These are phyloP conservation scores for Glandiceps talaboti DNA, from an alignment of 53 echinoderm and acorn worm genomes.

Conservation along the genomic window DNA sequence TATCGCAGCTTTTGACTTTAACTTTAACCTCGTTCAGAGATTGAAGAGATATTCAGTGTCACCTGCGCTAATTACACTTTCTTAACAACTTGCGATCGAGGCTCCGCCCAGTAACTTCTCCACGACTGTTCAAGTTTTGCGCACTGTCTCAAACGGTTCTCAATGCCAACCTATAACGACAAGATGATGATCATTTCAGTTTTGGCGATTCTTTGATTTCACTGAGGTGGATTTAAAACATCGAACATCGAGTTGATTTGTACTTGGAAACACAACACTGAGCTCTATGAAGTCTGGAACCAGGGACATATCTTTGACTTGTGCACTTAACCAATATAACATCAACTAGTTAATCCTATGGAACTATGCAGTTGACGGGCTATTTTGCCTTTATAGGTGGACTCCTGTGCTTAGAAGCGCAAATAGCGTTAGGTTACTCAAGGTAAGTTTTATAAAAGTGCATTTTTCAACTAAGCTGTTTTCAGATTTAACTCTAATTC, in stretches of 20 bases:
- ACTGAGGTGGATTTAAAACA: no score
- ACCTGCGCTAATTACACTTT: background rate
- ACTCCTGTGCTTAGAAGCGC: background rate
- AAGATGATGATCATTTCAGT: no score
- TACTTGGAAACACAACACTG: background rate
- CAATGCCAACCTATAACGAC: background rate
- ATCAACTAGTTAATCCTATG: background rate
- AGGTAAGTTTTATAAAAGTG: background rate
- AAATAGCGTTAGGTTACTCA: background rate
- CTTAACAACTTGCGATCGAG: background rate
- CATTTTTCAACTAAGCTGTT: no score
- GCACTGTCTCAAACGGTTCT: no score
- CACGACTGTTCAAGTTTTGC: background rate
- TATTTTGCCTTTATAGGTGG: background rate
- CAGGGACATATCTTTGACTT: background rate
- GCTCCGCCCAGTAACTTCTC: background rate
- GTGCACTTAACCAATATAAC: background rate
- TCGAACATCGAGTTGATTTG: background rate
- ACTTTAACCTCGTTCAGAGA: background rate
- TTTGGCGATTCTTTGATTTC: no score
- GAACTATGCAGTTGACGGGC: background rate
- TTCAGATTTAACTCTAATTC: no score
- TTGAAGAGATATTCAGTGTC: background rate
- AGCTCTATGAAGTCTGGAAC: background rate
- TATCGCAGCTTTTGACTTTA: no score